Base-by-base conservation (phyloP, 2,888 invertebrate species). In the Eucriotettix oculatus region DNA sequence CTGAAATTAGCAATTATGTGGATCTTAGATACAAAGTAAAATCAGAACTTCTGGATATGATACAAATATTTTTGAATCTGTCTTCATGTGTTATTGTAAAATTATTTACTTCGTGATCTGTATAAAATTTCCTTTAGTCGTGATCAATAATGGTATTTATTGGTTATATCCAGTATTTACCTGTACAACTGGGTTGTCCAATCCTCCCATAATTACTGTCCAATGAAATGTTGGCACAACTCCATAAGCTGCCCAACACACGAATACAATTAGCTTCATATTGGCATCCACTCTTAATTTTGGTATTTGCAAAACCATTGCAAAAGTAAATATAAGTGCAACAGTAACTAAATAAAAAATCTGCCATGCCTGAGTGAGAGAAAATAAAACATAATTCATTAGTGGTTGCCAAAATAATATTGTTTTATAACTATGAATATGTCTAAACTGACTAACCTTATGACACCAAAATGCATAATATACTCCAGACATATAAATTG, bases 391-490 rank as follows among this genome's bases (percentile, higher is more conserved):
- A 29, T 29, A 29, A 29, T 10, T 12, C 41, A 42, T 59, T 9
- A 16, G 41, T 43, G 40, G 3, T 16, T 57, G 44, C 14, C 14
- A 41, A 64, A 64, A 61, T 56, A 16, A 17, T 10, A 53, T 29
- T 14, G 5, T 48, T 48, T 48, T n/a, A 9, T 48, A n/a, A 48
- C 48, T 48, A 48, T 5, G 9, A n/a, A 14, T 48, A 48, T 48
- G 48, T 48, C 3, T 48, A 5, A 2, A 29, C 7, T 29, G 29
- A 48, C 81, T 82, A 78, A 92, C 93, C 76, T 84, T 82, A 72
- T 92, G 86, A 74, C 96, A 97, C 87, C 94, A 95, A 75, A 95
- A 97, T 12, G 95, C 95, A 72, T 94, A 95, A 74, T 97, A 95
- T 65, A 97, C 90, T 59, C 95, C 96, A 41, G 94, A 93, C 64